These are phyloP conservation scores for Tipula unca DNA, from an alignment of 2,888 invertebrate species.

Conservation along the genomic window DNA sequence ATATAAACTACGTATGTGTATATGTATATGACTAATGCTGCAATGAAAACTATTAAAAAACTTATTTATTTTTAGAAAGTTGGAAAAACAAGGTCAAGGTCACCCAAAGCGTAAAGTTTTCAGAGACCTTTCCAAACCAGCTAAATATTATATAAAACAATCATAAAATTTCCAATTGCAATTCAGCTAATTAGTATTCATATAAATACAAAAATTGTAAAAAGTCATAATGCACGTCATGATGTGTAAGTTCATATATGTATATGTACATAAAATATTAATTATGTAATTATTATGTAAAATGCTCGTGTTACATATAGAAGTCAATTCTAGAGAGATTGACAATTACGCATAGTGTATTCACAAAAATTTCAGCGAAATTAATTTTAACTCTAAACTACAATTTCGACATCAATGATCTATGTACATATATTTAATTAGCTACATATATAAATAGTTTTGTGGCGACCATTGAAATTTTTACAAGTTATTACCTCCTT, in stretches of 20 bases:
- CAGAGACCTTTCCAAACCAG: not conserved
- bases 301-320: no score
- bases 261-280: no score
- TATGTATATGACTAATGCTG: not conserved
- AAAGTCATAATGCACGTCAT: not conserved
- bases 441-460: no score
- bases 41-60: not conserved
- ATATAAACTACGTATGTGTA: no score
- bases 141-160: not conserved
- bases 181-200: not conserved
- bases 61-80: not conserved
- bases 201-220: not conserved
- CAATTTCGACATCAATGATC: no score
- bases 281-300: not conserved
- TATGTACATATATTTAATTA: no score
- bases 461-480: no score
- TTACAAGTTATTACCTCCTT: no score
- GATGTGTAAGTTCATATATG: not conserved
- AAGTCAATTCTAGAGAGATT: no score
- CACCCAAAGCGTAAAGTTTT: not conserved
- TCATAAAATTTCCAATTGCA: not conserved
- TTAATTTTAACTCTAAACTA: no score
- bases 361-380: no score
- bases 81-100: not conserved
- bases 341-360: no score